These are phyloP conservation scores for Neomorphus geoffroyi DNA, from an alignment of 2,797 vertebrate genomes.

Conservation along the genomic window DNA sequence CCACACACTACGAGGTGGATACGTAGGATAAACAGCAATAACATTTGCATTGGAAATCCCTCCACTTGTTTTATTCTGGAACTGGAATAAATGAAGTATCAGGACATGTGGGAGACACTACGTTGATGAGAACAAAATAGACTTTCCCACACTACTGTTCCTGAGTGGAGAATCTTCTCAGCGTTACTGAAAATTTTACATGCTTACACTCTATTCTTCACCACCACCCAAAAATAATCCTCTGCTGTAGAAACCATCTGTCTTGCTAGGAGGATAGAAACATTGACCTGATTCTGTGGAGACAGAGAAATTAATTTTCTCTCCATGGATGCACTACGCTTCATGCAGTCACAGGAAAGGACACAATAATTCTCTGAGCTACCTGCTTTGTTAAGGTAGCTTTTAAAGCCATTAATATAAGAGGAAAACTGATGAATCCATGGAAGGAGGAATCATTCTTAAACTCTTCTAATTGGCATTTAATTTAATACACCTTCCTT, in stretches of 20 bases:
- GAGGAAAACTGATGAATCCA: neutral
- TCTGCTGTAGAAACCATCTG: neutral
- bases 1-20: neutral
- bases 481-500: neutral
- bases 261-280: neutral
- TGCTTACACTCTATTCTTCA: neutral
- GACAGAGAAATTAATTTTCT: neutral
- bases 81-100: neutral
- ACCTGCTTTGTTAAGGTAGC: neutral
- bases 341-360: neutral
- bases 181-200: neutral
- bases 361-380: neutral
- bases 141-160: neutral
- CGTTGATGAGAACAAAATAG: neutral
- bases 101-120: neutral
- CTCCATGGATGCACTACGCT: neutral
- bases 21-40: neutral
- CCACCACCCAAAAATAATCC: neutral
- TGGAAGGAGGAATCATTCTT: neutral
- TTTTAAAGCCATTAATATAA: neutral
- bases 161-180: neutral
- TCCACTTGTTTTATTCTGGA: neutral
- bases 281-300: neutral
- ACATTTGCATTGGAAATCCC: neutral
- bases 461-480: neutral